These are phyloP conservation scores for Bos indicus DNA, from an alignment of 2,113 vertebrate genomes.

Conservation along the genomic window DNA sequence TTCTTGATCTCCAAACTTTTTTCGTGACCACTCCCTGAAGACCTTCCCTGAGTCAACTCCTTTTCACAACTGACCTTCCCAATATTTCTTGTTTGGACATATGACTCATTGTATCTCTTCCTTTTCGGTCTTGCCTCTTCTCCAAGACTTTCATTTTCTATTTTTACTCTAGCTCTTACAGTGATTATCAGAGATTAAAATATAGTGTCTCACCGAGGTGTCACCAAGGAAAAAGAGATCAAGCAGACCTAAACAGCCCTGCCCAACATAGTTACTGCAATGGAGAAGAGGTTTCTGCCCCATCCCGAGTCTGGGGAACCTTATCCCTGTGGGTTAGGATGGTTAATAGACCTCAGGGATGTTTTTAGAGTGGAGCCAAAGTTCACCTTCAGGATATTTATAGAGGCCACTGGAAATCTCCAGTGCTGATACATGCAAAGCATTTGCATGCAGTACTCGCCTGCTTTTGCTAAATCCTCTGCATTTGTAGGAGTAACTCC, in stretches of 20 bases:
- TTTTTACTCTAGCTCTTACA: neutral
- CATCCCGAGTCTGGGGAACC: neutral
- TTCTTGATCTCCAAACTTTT: neutral
- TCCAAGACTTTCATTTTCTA: neutral
- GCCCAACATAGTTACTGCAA: too few species aligned
- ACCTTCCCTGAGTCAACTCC: neutral
- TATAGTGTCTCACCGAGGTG: neutral
- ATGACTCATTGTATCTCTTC: neutral
- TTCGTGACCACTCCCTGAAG: neutral
- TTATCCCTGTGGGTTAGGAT: neutral
- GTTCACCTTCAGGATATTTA: neutral
- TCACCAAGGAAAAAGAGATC: neutral
- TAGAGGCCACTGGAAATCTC: neutral
- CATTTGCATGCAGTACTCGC: fast-evolving
- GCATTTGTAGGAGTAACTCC: neutral
- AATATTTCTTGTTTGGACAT: neutral
- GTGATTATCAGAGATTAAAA: neutral
- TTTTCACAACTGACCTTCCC: neutral
- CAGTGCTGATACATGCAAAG: neutral
- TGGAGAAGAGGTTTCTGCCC: neutral
- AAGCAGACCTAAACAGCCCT: neutral
- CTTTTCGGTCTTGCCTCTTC: neutral
- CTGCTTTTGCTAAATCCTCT: neutral
- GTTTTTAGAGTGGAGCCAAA: neutral
- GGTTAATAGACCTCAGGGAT: neutral